Conservation (phyloP, 2,797 vertebrate species). For the Mallotus villosus region DNA sequence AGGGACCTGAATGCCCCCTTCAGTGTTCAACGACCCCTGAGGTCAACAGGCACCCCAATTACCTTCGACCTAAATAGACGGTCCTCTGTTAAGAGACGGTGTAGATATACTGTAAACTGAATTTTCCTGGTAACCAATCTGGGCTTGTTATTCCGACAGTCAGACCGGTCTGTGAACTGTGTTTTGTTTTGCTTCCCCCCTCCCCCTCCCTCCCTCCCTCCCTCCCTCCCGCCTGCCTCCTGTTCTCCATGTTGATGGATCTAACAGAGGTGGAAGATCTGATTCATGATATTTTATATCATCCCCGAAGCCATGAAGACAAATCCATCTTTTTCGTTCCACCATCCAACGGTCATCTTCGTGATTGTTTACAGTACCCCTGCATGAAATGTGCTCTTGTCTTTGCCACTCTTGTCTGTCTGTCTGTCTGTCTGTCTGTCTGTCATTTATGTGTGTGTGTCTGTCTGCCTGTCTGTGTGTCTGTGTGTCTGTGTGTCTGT, state of each 20-base stretch:
- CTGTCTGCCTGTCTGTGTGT: not conserved
- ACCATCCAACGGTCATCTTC: constrained; percentile 20
- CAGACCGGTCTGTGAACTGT: not conserved
- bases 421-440: not conserved
- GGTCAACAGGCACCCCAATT: constrained; percentile 16
- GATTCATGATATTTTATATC: not conserved
- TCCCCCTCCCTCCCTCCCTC: not conserved
- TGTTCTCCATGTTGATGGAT: not conserved
- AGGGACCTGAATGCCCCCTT: constrained; percentile 31
- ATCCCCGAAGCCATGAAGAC: constrained; percentile 42
- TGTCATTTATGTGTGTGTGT: not conserved
- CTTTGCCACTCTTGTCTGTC: not conserved
- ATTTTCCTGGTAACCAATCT: constrained; percentile 32
- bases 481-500: not conserved
- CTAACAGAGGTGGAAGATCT: constrained; percentile 12
- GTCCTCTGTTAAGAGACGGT: not conserved
- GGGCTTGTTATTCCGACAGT: constrained; percentile 27
- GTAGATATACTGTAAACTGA: not conserved
- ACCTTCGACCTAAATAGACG: constrained; percentile 16
- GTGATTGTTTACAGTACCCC: constrained; percentile 16
- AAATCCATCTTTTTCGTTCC: constrained; percentile 27
- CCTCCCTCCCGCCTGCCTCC: not conserved
- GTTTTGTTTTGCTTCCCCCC: not conserved
- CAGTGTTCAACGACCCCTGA: constrained; percentile 12
- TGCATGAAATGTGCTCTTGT: constrained; percentile 19